Evolutionary conservation across 2,113 vertebrate species (phyloP).

Genomic region (Salvator merianae): DNA sequence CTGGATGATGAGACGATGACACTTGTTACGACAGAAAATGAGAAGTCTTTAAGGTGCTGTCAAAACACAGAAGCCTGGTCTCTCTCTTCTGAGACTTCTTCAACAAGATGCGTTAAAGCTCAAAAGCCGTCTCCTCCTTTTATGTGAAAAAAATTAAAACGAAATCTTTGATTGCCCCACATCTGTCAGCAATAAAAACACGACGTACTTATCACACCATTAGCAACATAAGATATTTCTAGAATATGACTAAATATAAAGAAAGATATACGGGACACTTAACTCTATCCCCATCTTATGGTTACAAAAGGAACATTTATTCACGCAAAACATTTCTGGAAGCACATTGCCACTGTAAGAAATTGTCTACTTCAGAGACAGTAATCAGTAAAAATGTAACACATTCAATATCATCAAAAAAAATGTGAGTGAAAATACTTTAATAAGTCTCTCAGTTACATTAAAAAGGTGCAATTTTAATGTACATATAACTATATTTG

Average conservation of each 20-base stretch:
- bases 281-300: slow-evolving; percentile 69
- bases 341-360: not conserved
- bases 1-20: not conserved
- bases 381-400: not conserved
- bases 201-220: not conserved
- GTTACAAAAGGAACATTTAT: slow-evolving; percentile 57
- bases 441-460: not conserved
- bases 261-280: slow-evolving; percentile 44
- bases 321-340: not conserved
- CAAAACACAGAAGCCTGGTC: not conserved
- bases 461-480: not conserved
- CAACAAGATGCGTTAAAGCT: slow-evolving; percentile 13
- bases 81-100: not conserved
- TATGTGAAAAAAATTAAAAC: not conserved
- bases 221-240: slow-evolving; percentile 3
- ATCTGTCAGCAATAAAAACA: not conserved
- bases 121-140: slow-evolving; percentile 2
- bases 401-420: not conserved
- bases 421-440: not conserved
- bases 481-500: not conserved
- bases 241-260: slow-evolving; percentile 24
- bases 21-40: not conserved
- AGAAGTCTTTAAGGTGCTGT: slow-evolving; percentile 10
- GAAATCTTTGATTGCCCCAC: not conserved
- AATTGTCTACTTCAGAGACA: not conserved